Evolutionary conservation across 2,888 invertebrate genomes (phyloP).

Genomic region (Dryomyza anilis): DNA sequence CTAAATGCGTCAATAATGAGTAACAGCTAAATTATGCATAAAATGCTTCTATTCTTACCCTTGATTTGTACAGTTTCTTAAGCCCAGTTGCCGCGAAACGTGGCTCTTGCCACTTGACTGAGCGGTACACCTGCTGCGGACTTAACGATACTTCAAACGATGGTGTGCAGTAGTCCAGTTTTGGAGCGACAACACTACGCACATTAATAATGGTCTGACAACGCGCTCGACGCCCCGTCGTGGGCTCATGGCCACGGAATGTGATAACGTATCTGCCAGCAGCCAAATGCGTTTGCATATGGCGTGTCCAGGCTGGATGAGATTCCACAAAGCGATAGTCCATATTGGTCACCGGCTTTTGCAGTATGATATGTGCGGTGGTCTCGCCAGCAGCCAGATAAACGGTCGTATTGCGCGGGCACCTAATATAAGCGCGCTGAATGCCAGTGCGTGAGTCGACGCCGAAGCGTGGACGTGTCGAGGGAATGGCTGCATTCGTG

Average conservation of each 20-base stretch:
- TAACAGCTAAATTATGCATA: background rate
- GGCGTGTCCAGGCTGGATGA: constrained; percentile 68
- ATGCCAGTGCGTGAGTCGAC: constrained; percentile 5
- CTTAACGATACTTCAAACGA: constrained; percentile 67
- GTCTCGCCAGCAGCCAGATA: constrained; percentile 62
- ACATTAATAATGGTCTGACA: constrained; percentile 69
- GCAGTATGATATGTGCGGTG: constrained; percentile 61
- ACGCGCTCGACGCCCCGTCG: constrained; percentile 64
- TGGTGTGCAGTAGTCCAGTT: constrained; percentile 66
- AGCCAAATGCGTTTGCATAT: constrained; percentile 66
- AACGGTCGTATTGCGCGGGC: constrained; percentile 68
- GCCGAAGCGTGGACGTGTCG: constrained; percentile 3
- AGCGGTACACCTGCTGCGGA: constrained; percentile 64
- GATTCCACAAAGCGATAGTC: constrained; percentile 69
- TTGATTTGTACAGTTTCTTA: constrained; percentile 66
- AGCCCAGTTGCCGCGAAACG: constrained; percentile 64
- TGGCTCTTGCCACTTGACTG: constrained; percentile 71
- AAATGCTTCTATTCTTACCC: constrained; percentile 59
- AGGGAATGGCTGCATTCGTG: background rate
- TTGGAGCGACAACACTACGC: constrained; percentile 66
- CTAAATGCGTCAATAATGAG: constrained; percentile 46
- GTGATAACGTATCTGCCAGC: constrained; percentile 67
- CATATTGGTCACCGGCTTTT: constrained; percentile 67
- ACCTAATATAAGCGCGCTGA: constrained; percentile 67
- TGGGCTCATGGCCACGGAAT: constrained; percentile 67